Conservation (phyloP, 2,113 vertebrate species). For the Cyanistes caeruleus region DNA sequence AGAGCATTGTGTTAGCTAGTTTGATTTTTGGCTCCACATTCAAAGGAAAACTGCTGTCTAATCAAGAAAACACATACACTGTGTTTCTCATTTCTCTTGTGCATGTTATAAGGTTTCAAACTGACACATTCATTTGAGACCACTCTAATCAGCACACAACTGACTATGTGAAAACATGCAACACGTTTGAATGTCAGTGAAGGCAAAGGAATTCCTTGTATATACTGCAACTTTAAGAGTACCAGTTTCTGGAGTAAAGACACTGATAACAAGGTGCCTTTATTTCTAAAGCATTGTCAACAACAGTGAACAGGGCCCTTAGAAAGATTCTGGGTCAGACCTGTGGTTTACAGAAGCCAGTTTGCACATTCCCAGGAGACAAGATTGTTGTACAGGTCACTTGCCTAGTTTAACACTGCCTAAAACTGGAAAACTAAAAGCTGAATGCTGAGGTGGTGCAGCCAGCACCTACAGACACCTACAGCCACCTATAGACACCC, state of each 20-base stretch:
- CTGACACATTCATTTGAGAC: neutral
- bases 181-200: neutral
- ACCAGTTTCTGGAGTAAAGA: neutral
- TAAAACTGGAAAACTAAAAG: neutral
- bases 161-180: neutral
- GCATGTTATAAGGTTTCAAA: neutral
- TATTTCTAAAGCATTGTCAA: neutral
- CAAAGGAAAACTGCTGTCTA: neutral
- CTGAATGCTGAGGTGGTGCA: neutral
- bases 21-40: neutral
- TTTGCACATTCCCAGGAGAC: neutral
- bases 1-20: neutral
- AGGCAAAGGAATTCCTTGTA: neutral
- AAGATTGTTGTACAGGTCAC: rapidly evolving
- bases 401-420: neutral
- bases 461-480: neutral
- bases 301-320: neutral
- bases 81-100: neutral
- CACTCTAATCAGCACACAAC: neutral
- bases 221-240: neutral
- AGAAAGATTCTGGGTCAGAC: neutral
- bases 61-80: neutral
- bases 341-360: neutral
- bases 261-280: neutral
- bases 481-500: neutral